These are phyloP conservation scores for Bombus waltoni DNA, from an alignment of 1,140 invertebrate species.

Conservation along the genomic window DNA sequence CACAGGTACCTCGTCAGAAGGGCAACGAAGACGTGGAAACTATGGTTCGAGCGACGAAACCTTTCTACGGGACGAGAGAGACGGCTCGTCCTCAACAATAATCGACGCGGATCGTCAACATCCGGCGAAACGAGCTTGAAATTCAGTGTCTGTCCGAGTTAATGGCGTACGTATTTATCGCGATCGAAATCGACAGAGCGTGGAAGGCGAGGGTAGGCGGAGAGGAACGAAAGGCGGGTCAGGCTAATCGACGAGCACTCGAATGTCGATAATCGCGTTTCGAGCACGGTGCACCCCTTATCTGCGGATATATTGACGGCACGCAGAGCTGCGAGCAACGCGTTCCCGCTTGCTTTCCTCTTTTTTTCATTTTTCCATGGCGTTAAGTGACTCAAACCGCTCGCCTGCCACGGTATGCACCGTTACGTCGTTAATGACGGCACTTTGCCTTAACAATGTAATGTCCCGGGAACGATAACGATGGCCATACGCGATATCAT, in stretches of 20 bases:
- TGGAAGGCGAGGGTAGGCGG: neutral
- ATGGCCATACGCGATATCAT: conserved; percentile 13
- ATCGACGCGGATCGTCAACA: conserved; percentile 30
- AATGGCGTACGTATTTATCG: conserved; percentile 46
- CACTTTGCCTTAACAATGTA: conserved; percentile 32
- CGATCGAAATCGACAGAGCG: conserved; percentile 39
- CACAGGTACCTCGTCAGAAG: neutral
- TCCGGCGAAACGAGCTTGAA: conserved; percentile 33
- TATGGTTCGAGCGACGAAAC: neutral
- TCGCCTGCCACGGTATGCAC: neutral
- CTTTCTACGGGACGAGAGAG: too few relatives aligned
- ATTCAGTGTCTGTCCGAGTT: conserved; percentile 25
- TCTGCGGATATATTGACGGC: conserved; percentile 20
- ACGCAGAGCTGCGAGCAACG: neutral
- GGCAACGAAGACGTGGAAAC: too few relatives aligned
- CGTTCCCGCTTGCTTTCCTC: neutral
- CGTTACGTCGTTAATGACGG: conserved; percentile 41
- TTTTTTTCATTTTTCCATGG: neutral
- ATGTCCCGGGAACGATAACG: conserved; percentile 11
- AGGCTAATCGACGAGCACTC: conserved; percentile 23
- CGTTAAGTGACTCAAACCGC: conserved; percentile 12
- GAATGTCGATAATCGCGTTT: conserved; percentile 34
- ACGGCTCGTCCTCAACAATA: conserved; percentile 13
- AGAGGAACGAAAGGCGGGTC: neutral
- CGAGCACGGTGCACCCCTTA: conserved; percentile 19